Evolutionary conservation across 2,888 invertebrate species (phyloP).

Genomic region (Stenodera caucasica): DNA sequence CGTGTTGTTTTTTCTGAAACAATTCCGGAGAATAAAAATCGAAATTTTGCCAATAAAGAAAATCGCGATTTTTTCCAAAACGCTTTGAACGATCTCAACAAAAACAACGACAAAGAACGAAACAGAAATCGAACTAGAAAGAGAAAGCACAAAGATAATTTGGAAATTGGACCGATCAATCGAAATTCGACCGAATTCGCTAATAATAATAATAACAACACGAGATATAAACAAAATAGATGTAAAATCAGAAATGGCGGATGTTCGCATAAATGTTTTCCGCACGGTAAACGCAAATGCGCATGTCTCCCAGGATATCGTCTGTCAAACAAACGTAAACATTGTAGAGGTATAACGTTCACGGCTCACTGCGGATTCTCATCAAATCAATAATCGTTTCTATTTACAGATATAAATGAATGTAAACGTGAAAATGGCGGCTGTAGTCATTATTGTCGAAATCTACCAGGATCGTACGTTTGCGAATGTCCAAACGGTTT

Average conservation of each 20-base stretch:
- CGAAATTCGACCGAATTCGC: slow-evolving; percentile 20
- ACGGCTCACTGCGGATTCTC: no score
- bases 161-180: slow-evolving; percentile 26
- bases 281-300: slow-evolving; percentile 52
- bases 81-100: background rate
- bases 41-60: slow-evolving; percentile 6
- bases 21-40: slow-evolving; percentile 10
- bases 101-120: slow-evolving; percentile 11
- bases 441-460: slow-evolving; percentile 61
- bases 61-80: background rate
- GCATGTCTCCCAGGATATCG: slow-evolving; percentile 57
- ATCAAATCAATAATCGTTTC: background rate
- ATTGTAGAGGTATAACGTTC: slow-evolving; percentile 57
- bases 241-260: slow-evolving; percentile 50
- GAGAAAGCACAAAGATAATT: slow-evolving; percentile 21
- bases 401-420: slow-evolving; percentile 60
- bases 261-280: slow-evolving; percentile 57
- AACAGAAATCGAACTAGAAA: slow-evolving; percentile 22
- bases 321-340: slow-evolving; percentile 47
- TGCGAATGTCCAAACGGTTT: slow-evolving; percentile 61
- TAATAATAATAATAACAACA: slow-evolving; percentile 29
- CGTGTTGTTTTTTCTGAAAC: no score
- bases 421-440: slow-evolving; percentile 59
- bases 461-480: slow-evolving; percentile 61
- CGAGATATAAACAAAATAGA: slow-evolving; percentile 19